Evolutionary conservation across 2,888 invertebrate species (phyloP), one percentile per base, ranked within the genome.

Genomic region (Ischnura elegans): DNA sequence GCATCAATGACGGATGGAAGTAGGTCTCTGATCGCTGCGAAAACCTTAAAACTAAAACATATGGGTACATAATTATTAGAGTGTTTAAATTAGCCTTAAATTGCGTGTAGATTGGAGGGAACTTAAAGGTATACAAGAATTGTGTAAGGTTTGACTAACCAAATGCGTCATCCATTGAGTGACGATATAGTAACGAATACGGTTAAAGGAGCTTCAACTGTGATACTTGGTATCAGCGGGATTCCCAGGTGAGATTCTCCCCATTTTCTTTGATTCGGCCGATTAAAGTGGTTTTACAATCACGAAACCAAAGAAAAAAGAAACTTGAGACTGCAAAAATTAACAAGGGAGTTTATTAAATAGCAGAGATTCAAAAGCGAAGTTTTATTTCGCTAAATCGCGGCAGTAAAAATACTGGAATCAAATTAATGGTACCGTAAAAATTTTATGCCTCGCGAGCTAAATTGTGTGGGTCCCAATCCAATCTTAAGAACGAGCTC

Each of bases 331-430:
- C 2, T 6, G 36, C 76, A 76, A 29, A 76, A 76, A 76, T 76
- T 36, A n/a, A 76, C 76, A 76, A 36, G 36, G 76, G 76, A 76
- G 76, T 76, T 76, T 36, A 76, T 76, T 76, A 76, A 76, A 51
- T 36, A 16, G 76, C 29, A 29, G 76, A 36, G 76, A 76, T 76
- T 76, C 36, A 36, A 76, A 76, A 4, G 8, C 6, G 29, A 25
- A 16, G 36, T 13, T 76, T 76, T 76, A 29, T 25, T 76, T 76
- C 10, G 36, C 29, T 36, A 36, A 36, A 76, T 21, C 76, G 29
- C 29, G 76, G 76, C 36, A 76, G 76, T 76, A 76, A 76, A 51
- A 76, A 76, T 76, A 76, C 76, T 76, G 76, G 76, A 76, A 76
- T 76, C 76, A 36, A 76, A 76, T 76, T 76, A 76, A 76, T 76